A percentile compares a stretch with the other conserved stretches of the same genome.
Conservation (phyloP, 2,888 invertebrate species). For the Rhodophaea formosa region DNA sequence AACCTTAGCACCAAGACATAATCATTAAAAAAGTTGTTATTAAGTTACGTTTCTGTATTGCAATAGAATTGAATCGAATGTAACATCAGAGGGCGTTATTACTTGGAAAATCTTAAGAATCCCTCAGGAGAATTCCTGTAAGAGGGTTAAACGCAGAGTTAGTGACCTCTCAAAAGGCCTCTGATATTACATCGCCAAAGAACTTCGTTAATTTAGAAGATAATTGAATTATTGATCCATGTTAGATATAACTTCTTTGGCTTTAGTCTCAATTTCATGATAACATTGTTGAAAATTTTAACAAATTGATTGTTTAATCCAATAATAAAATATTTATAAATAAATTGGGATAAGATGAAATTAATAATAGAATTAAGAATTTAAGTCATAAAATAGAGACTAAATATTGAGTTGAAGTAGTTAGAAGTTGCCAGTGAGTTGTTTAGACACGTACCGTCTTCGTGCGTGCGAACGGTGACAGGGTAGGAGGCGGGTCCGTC, state of each 20-base stretch:
- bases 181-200: constrained; percentile 59
- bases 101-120: background rate
- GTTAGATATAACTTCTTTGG: constrained; percentile 47
- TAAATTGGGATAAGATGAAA: background rate
- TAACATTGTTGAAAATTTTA: constrained; percentile 3
- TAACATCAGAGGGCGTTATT: constrained; percentile 36
- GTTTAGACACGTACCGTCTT: constrained; percentile 95
- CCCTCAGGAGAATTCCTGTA: constrained; percentile 1
- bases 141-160: constrained; percentile 7
- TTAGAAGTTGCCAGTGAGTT: constrained; percentile 8
- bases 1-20: constrained; percentile 24
- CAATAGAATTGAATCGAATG: constrained; percentile 23
- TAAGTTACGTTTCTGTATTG: constrained; percentile 5
- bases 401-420: constrained; percentile 20
- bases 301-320: background rate
- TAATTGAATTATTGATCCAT: constrained; percentile 44
- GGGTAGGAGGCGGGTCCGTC: constrained; percentile 97
- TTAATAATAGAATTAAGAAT: background rate
- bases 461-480: constrained; percentile 95
- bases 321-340: background rate
- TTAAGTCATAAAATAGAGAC: constrained; percentile 45
- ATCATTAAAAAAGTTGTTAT: constrained; percentile 22
- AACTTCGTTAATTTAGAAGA: constrained; percentile 46
- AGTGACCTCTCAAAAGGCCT: constrained; percentile 26
- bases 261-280: constrained; percentile 57